Evolutionary conservation across 2,797 vertebrate species (phyloP), one percentile per base, ranked within the genome.

Genomic region (Cetoscarus ocellatus): DNA sequence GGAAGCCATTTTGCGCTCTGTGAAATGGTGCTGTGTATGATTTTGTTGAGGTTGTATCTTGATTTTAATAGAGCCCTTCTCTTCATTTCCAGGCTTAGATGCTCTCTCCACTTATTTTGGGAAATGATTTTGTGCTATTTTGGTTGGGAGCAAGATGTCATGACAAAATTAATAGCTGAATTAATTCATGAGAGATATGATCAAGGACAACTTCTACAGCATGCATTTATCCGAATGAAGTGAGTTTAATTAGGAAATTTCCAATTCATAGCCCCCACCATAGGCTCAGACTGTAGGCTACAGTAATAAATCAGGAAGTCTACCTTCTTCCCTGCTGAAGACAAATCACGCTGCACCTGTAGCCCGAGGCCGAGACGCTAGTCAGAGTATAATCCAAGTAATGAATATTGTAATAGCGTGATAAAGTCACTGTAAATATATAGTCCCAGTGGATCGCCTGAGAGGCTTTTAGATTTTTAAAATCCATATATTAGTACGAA

Each of bases 361-460:
- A 67, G 65, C 80, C 70, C 38, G 1, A 67, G 80, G 72, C 75
- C 48, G 15, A 12, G 38, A 36, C 3, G 14, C 65, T 59, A 19
- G 10, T 53, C 48, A 1, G 44, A 61, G 7, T 52, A 35, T 44
- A 68, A 60, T 11, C 55, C 55, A 19, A 49, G 54, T 76, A 75
- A 87, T 85, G 73, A 82, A 83, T 88, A 84, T 59, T 80, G 66
- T 70, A 72, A 76, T 63, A n/a, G 80, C 1, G 7, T 77, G 72
- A 84, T 87, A 80, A 87, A 86, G 71, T 64, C 75, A 48, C 49
- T 48, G 67, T 86, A 70, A 76, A 75, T 87, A 75, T 87, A 83
- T 72, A 44, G 64, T 63, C 53, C 48, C 36, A 1, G 47, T 47
- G 51, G 18, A 55, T 59, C 10, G 70, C 57, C 80, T 1, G 15